Percentiles rank a stretch among this genome's conserved stretches.
Evolutionary conservation across 2,113 vertebrate species (phyloP).

Genomic region (Azemiops feae): DNA sequence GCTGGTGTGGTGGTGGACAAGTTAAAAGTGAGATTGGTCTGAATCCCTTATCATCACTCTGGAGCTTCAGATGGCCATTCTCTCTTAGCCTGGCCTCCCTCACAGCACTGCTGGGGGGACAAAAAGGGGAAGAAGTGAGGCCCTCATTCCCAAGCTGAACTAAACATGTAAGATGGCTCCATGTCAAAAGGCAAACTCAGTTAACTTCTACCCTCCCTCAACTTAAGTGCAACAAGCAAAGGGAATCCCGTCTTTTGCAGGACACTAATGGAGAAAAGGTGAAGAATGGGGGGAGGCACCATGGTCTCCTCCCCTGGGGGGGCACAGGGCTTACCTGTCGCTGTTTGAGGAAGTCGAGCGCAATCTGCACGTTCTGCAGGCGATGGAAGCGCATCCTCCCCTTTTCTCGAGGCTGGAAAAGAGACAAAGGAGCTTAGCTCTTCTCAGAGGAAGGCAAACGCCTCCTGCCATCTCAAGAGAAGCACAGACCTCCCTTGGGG

Average conservation of each 20-base stretch:
- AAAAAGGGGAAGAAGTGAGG: background rate
- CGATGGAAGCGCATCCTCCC: conserved; percentile 82
- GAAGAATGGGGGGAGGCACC: too few species aligned
- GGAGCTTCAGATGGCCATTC: background rate
- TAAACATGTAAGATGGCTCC: background rate
- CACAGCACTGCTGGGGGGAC: background rate
- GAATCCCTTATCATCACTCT: background rate
- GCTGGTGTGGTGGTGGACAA: background rate
- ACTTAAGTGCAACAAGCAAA: background rate
- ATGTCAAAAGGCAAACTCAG: background rate
- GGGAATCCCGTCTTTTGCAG: background rate
- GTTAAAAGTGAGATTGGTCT: background rate
- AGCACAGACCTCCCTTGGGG: background rate
- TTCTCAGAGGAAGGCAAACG: rapidly evolving
- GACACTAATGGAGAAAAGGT: background rate
- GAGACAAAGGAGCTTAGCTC: background rate
- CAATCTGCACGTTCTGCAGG: conserved; percentile 83
- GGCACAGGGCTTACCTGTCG: conserved; percentile 70
- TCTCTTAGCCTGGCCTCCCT: background rate
- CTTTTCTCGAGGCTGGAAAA: conserved; percentile 78
- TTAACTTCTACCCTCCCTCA: background rate
- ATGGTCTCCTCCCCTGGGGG: too few species aligned
- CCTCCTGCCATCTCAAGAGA: background rate
- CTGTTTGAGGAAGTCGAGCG: conserved; percentile 81
- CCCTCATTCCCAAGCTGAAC: background rate